Percentiles rank a stretch among this genome's conserved stretches.
phyloP scores from a whole-genome alignment of 1,140 invertebrate genomes.

The Reticulitermes speratus region DNA sequence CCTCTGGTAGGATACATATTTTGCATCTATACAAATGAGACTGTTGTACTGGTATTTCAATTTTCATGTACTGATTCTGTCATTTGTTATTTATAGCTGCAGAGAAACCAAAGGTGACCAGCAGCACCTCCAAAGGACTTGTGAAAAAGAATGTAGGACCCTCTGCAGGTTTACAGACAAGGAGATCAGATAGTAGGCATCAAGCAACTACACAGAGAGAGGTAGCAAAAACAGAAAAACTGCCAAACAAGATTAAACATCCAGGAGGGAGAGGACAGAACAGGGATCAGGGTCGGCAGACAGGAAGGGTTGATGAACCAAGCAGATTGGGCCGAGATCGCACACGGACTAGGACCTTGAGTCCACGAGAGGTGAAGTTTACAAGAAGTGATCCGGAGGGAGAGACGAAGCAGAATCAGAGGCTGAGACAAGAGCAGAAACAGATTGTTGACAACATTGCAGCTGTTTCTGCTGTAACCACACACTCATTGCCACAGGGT shows the following conservation, averaged over 20 bases:
- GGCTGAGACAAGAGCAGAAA: neutral
- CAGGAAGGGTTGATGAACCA: neutral
- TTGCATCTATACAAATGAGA: too few relatives aligned
- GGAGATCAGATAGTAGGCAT: neutral
- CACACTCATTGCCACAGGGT: neutral
- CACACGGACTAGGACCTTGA: slow-evolving; percentile 43
- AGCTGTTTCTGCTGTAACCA: neutral
- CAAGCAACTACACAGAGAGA: neutral
- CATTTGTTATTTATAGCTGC: neutral
- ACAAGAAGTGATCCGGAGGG: slow-evolving; percentile 29
- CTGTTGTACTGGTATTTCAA: too few relatives aligned
- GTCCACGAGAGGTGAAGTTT: slow-evolving; percentile 46
- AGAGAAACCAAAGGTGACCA: neutral
- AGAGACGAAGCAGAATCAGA: neutral
- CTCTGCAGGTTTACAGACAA: too few relatives aligned
- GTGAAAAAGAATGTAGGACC: neutral
- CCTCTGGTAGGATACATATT: too few relatives aligned
- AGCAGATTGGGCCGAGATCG: slow-evolving; percentile 37
- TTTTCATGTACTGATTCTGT: too few relatives aligned
- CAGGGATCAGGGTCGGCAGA: neutral
- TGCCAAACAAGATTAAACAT: neutral
- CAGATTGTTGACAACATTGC: slow-evolving; percentile 25
- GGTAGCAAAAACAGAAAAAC: neutral
- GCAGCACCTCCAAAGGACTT: neutral
- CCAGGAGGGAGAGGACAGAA: neutral